A percentile compares a stretch with the other conserved stretches of the same genome.
Evolutionary conservation across 1,140 invertebrate species (phyloP).

Genomic region (Thalassaphorura encarpata): DNA sequence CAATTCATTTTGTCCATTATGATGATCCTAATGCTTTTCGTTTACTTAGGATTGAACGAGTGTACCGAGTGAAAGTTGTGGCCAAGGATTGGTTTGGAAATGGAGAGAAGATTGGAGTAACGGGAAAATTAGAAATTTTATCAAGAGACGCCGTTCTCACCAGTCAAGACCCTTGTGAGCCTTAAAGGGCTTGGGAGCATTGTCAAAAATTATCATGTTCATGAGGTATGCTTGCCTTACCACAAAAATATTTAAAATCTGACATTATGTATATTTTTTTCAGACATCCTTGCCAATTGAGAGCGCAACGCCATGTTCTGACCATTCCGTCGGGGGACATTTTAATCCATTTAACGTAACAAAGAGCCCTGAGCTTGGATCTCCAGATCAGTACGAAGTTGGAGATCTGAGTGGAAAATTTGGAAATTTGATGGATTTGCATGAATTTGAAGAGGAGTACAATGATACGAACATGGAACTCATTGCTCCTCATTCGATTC

Average conservation of each 20-base stretch:
- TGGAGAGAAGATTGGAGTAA: conserved; percentile 49
- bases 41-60: conserved; percentile 53
- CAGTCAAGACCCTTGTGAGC: conserved; percentile 64
- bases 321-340: conserved; percentile 61
- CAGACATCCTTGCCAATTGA: conserved; percentile 30
- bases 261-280: not conserved
- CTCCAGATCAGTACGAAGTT: conserved; percentile 74
- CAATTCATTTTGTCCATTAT: not conserved
- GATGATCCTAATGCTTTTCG: not conserved
- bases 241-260: not conserved
- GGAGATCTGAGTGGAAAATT: conserved; percentile 87
- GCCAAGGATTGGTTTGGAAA: conserved; percentile 78
- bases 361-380: conserved; percentile 52
- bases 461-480: conserved; percentile 77
- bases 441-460: conserved; percentile 49
- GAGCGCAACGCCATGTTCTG: conserved; percentile 51
- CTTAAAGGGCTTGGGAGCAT: conserved; percentile 59
- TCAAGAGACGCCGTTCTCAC: conserved; percentile 74
- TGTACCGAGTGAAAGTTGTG: conserved; percentile 70
- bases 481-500: conserved; percentile 68
- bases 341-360: conserved; percentile 71
- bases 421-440: conserved; percentile 45
- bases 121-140: conserved; percentile 47
- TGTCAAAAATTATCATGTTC: conserved; percentile 66
- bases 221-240: conserved; percentile 49